Conservation (phyloP, 2,888 invertebrate species). For the Nycteola revayana region DNA sequence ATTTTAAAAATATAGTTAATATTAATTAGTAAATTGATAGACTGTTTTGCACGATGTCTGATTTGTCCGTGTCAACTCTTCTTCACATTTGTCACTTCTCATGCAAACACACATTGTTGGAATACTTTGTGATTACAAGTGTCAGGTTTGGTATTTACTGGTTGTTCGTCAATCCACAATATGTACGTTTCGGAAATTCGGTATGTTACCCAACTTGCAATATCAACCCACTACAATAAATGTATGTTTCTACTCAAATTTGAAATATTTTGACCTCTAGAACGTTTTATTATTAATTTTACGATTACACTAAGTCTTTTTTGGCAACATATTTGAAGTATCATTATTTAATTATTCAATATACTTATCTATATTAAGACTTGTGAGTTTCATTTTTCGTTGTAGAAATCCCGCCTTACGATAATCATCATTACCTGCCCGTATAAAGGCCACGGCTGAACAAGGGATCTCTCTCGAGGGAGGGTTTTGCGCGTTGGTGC, state of each 20-base stretch:
- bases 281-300: slow-evolving; percentile 77
- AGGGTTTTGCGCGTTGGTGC: too few relatives aligned
- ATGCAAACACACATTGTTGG: slow-evolving; percentile 35
- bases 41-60: slow-evolving; percentile 76
- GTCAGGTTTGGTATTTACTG: slow-evolving; percentile 27
- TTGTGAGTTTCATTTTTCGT: slow-evolving; percentile 62
- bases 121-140: slow-evolving; percentile 72
- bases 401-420: too few relatives aligned
- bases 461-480: too few relatives aligned
- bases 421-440: too few relatives aligned
- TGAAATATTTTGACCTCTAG: slow-evolving; percentile 75
- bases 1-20: slow-evolving; percentile 71
- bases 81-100: slow-evolving; percentile 46
- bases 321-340: slow-evolving; percentile 80
- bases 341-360: slow-evolving; percentile 82
- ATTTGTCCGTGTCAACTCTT: slow-evolving; percentile 51
- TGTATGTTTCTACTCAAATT: slow-evolving; percentile 66
- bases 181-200: slow-evolving; percentile 35
- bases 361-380: slow-evolving; percentile 81
- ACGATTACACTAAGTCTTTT: slow-evolving; percentile 79
- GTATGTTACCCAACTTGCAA: slow-evolving; percentile 50
- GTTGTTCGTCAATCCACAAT: slow-evolving; percentile 48
- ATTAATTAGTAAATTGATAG: slow-evolving; percentile 74
- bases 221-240: slow-evolving; percentile 49
- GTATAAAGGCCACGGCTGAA: too few relatives aligned